Base-by-base conservation (phyloP, 2,888 invertebrate genomes). In the Plagodis pulveraria region DNA sequence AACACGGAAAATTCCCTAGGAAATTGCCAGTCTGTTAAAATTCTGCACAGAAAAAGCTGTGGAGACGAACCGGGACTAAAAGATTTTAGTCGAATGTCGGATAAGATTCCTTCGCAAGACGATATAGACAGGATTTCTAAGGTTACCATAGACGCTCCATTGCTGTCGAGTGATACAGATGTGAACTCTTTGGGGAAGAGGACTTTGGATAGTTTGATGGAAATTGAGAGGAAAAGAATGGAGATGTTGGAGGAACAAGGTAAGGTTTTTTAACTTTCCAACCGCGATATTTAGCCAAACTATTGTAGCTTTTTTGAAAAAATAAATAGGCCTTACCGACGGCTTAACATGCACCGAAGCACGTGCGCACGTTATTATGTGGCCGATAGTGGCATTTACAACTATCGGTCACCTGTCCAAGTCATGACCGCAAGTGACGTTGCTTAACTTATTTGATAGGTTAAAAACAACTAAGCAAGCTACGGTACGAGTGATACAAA, bases 221-320 rank as follows among this genome's bases (percentile, higher is more conserved):
- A 98, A 89, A 97, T 98, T 62, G 98, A 98, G 84, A 94, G 97
- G 73, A 98, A 97, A 84, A 92, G 98, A 56, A 95, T 97, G 77
- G 93, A 96, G 71, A 96, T 98, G 93, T 93, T 98, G 78, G 97
- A 97, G 66, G 97, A 98, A 85, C 97, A 98, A 96, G 98, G 98
- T 97, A 87, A 66, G n/a, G 68, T 70, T 32, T 44, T 54, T 47
- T 45, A 35, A 33, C 50, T 36, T 22, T 44, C n/a, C 9, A 5
- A 9, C 44, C 12, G 11, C 22, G 6, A 7, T 22, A 22, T 22
- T 22, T 22, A 2, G 22, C 22, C 22, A 22, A 22, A 22, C 22
- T 22, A 4, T 22, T 22, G 22, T 22, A 22, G 22, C 1, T 22
- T 22, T 22, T 4, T 22, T 4, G 4, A 22, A 22, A 22, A 22